Base-by-base conservation (phyloP, 1,140 invertebrate species). In the Cydia splendana region DNA sequence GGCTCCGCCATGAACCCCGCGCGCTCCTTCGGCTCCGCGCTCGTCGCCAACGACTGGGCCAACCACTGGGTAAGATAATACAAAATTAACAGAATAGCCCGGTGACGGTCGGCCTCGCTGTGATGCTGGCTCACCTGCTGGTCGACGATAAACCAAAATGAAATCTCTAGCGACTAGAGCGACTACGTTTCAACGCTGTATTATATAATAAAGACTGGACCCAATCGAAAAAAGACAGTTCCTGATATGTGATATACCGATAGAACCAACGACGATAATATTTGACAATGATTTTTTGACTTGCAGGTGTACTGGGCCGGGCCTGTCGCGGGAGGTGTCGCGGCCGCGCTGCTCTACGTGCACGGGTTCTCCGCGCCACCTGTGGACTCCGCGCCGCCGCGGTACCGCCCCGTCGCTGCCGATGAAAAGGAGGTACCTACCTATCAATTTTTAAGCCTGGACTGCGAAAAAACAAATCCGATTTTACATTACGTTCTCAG, bases 1-100 rank as follows among this genome's bases (percentile, higher is more conserved):
- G 97, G 97, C 65, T 95, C 97, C 20, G 96, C 97, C 79, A 98
- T 98, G 97, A 98, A 98, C 93, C 97, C 97, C 0, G 97, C 97
- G 0, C 94, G 97, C 76, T 96, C 96, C 34, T 95, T 98, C 85
- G 97, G 97, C 74, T 97, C 97, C 7, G 97, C 97, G 2, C 95
- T 98, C 12, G 95, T 98, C 53, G 95, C 95, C 75, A 95, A 95
- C 28, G 91, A 92, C 24, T 99, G 97, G 95, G 90, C 93, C 0
- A 90, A 88, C 75, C 97, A 98, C 84, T 98, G 98, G 98, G 95
- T 97, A 94, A 95, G 94, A 45, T 45, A 45, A 45, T 4, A 30
- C 30, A 30, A 30, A 51, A 51, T 4, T 12, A n/a, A 15, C n/a
- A 53, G 15, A 53, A 13, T 18, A 15, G 96, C 12, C 12, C 12